Evolutionary conservation across 2,797 vertebrate species (phyloP).

Genomic region (Falco peregrinus): DNA sequence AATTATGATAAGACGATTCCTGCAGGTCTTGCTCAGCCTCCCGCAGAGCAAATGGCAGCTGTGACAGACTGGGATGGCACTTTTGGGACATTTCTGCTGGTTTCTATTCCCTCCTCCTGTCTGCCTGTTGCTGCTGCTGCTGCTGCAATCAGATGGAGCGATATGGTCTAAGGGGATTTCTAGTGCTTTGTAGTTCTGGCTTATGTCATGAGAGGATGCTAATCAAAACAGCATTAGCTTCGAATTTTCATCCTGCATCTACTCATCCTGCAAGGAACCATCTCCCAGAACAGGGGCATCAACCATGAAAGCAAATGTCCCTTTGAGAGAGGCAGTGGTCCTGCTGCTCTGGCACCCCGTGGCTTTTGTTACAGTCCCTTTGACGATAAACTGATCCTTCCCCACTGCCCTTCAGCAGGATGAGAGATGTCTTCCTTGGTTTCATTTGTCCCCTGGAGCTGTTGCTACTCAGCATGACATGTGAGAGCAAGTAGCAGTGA

Average conservation of each 20-base stretch:
- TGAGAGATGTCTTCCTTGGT: not conserved
- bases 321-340: not conserved
- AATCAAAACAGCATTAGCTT: not conserved
- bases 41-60: not conserved
- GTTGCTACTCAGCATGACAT: not conserved
- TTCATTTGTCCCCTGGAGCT: not conserved
- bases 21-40: not conserved
- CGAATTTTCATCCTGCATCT: not conserved
- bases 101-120: not conserved
- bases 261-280: not conserved
- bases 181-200: not conserved
- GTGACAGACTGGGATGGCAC: not conserved
- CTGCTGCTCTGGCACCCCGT: accelerated
- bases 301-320: not conserved
- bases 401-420: not conserved
- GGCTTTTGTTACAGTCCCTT: not conserved
- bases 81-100: not conserved
- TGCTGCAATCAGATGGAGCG: accelerated
- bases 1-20: no score
- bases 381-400: not conserved
- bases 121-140: not conserved
- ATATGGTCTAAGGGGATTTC: not conserved
- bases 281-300: not conserved
- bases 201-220: not conserved
- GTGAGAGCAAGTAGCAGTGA: not conserved